A percentile compares a stretch with the other conserved stretches of the same genome.
Evolutionary conservation across 2,888 invertebrate species (phyloP).

Genomic region (Philopedon plagiatum): DNA sequence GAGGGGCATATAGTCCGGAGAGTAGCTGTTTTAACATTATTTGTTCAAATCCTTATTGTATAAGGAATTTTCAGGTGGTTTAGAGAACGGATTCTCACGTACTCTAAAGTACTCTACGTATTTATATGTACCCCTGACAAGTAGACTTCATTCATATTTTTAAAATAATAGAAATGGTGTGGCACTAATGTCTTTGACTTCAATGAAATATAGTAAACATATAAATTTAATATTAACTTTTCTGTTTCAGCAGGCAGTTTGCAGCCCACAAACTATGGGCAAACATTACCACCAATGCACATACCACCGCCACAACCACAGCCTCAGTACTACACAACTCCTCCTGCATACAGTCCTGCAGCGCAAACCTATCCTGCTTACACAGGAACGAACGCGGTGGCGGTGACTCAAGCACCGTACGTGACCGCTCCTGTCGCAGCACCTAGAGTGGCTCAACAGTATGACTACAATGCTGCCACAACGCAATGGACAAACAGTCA

Average conservation of each 20-base stretch:
- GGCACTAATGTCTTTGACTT: too few relatives aligned
- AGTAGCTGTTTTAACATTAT: too few relatives aligned
- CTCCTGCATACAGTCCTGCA: slow-evolving; percentile 65
- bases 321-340: slow-evolving; percentile 62
- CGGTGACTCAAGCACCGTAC: slow-evolving; percentile 62
- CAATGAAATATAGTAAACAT: too few relatives aligned
- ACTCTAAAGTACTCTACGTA: too few relatives aligned
- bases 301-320: slow-evolving; percentile 72
- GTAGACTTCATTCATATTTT: too few relatives aligned
- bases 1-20: too few relatives aligned
- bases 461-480: slow-evolving; percentile 68
- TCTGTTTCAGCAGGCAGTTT: slow-evolving; percentile 16
- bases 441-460: slow-evolving; percentile 63
- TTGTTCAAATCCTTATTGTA: too few relatives aligned
- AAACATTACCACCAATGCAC: slow-evolving; percentile 65
- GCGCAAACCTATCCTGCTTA: slow-evolving; percentile 62
- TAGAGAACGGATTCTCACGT: too few relatives aligned
- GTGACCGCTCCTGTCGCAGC: slow-evolving; percentile 62
- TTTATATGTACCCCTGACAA: too few relatives aligned
- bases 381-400: slow-evolving; percentile 50
- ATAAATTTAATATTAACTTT: not conserved
- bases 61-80: too few relatives aligned
- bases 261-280: slow-evolving; percentile 58
- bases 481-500: slow-evolving; percentile 71
- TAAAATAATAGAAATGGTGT: too few relatives aligned